phyloP scores from a whole-genome alignment of 2,888 invertebrate species.

The Helobdella robusta region DNA sequence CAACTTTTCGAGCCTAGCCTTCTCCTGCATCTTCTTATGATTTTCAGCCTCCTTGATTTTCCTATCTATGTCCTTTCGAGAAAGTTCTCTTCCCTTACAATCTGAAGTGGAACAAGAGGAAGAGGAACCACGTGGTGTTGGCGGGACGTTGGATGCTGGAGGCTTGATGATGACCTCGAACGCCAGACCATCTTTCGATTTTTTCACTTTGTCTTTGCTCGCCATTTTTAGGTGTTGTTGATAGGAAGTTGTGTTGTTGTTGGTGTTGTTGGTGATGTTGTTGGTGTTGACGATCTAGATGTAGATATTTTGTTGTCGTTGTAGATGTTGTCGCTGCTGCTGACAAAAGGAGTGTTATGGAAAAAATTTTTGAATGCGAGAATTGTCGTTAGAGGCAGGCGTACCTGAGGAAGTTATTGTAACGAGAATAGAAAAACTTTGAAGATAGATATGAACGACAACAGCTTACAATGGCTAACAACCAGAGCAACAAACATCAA shows the following conservation, averaged over 20 bases:
- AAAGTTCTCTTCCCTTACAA: slow-evolving; percentile 40
- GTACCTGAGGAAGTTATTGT: too few species aligned
- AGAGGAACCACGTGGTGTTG: slow-evolving; percentile 23
- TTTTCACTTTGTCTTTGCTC: neutral
- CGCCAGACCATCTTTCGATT: slow-evolving; percentile 36
- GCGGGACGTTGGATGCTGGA: slow-evolving; percentile 38
- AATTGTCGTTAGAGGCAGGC: too few species aligned
- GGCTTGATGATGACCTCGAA: slow-evolving; percentile 48
- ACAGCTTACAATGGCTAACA: neutral
- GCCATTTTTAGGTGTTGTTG: too few species aligned
- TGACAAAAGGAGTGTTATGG: too few species aligned
- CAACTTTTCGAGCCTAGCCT: slow-evolving; percentile 64
- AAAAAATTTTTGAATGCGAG: too few species aligned
- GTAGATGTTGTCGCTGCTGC: too few species aligned
- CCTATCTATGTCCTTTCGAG: slow-evolving; percentile 71
- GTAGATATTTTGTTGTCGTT: too few species aligned
- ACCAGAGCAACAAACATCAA: neutral
- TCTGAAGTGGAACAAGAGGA: slow-evolving; percentile 32
- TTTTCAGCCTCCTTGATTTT: slow-evolving; percentile 88
- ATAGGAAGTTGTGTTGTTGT: too few species aligned
- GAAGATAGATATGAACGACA: neutral
- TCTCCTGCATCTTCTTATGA: slow-evolving; percentile 80
- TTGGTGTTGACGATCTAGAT: too few species aligned
- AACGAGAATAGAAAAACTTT: too few species aligned
- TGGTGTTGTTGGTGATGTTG: too few species aligned